Base-by-base conservation (phyloP, 2,113 vertebrate genomes). In the Eudyptes chrysolophus region DNA sequence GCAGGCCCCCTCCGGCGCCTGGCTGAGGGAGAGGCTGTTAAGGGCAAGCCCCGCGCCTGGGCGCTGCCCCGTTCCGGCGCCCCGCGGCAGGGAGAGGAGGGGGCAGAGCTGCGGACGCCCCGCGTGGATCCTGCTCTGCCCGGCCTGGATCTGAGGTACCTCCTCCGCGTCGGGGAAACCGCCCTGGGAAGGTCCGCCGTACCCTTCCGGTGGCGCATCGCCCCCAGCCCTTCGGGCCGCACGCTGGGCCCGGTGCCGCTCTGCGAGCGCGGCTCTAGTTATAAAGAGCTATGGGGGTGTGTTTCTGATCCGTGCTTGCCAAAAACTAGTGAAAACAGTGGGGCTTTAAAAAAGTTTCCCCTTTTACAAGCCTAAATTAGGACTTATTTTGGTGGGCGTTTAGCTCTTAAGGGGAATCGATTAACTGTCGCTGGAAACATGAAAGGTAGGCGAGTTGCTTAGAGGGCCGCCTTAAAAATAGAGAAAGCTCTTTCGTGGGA, bases 61-160 rank as follows among this genome's bases (percentile, higher is more conserved):
- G 27, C 16, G 15, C 51, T 32, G 52, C 60, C 27, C 38, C 13
- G 4, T 49, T 3, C 42, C 32, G 5, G 18, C 5, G 34, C 52
- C 34, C 70, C 22, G 4, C 18, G 4, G 46, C 60, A 1, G 54
- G 21, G 44, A 7, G 27, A 58, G 44, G 44, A 77, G 46, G 11
- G 30, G 4, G 18, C 16, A 21, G 62, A 24, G 60, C 11, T 61
- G 40, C 11, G 7, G 25, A 10, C 8, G 8, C 16, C 48, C 15
- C 20, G 14, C 10, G 11, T 16, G 40, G 34, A 40, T 3, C 10
- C 36, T 2, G 2, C 20, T 26, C 7, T 17, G 38, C 61, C 24
- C 13, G 32, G 27, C 38, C 11, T 34, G 60, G 96, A 95, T 70
- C 81, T 75, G 66, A 98, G 98, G 98, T 98, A 98, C 61, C 61